A percentile compares a stretch with the other conserved stretches of the same genome.
Evolutionary conservation across 2,797 vertebrate species (phyloP).

Genomic region (Cheirogaleus major): DNA sequence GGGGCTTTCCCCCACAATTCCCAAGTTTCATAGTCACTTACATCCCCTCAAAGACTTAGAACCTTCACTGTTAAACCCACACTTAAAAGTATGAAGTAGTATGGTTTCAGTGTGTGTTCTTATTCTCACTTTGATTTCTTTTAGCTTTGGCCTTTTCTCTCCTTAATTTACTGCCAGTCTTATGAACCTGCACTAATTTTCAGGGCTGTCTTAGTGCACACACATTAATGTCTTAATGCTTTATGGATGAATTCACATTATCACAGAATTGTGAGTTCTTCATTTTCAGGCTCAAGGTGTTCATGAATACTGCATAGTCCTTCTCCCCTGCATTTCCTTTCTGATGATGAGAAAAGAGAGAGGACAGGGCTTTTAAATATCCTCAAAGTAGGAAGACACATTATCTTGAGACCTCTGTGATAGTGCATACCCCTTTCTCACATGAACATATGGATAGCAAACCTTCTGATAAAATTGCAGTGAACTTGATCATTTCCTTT

Average conservation of each 20-base stretch:
- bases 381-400: background rate
- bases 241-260: conserved; percentile 48
- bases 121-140: conserved; percentile 1
- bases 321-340: conserved; percentile 37
- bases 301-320: background rate
- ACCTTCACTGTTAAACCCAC: background rate
- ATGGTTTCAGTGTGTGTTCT: background rate
- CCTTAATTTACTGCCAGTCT: background rate
- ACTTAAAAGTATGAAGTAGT: background rate
- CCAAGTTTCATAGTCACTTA: background rate
- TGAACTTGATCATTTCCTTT: background rate
- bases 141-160: background rate
- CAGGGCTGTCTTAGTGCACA: background rate
- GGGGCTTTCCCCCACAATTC: background rate
- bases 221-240: conserved; percentile 31
- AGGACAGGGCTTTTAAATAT: conserved; percentile 24
- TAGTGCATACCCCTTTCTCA: background rate
- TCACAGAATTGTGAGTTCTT: conserved; percentile 32
- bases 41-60: background rate
- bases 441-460: background rate
- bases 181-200: conserved; percentile 21
- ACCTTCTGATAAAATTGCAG: background rate
- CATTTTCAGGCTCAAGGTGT: conserved; percentile 30
- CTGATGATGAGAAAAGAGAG: background rate
- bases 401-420: background rate